Evolutionary conservation across 2,113 vertebrate species (phyloP), one percentile per base, ranked within the genome.

Genomic region (Pelvicachromis taeniatus): DNA sequence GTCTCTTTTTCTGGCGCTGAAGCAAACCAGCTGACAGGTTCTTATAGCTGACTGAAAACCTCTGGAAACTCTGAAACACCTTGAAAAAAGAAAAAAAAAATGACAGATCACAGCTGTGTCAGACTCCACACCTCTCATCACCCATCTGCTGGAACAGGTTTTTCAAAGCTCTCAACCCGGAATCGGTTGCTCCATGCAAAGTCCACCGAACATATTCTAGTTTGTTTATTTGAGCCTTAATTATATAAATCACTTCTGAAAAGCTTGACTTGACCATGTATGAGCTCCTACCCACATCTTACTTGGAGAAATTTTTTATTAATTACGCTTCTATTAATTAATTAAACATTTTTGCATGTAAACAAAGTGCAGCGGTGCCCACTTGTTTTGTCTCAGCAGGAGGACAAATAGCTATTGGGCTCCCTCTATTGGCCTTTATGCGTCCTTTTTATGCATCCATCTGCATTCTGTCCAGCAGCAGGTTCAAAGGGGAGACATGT

Each of bases 381-480:
- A 29, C 2, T 63, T 48, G 65, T 14, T 42, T 38, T 21, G 9
- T 77, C 68, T 87, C 78, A 53, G 75, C 77, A 78, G 13, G n/a
- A 84, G 80, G 80, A 88, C 90, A 88, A 77, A 87, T 63, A 90
- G 94, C 93, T 92, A 92, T 92, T 92, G 94, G 91, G 95, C 94
- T 91, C 94, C 95, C 95, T 96, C 95, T 95, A 40, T 95, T 94
- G 95, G 95, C 88, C 84, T 87, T 23, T 2, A 77, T 19, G 35
- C 80, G 0, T 45, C 42, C 14, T 29, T 73, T 84, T 23, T 2
- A 70, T 56, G 52, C 84, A 89, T 53, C 31, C 8, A 63, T 90
- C 80, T 90, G 82, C 82, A 88, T 81, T 70, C 5, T 80, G 85
- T 79, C 77, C 80, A 85, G 81, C 33, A 50, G 80, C 80, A 59